Percentiles rank a stretch among this genome's conserved stretches.
These are phyloP conservation scores for Meloidogyne exigua DNA, from an alignment of 1,140 invertebrate species.

Conservation along the genomic window DNA sequence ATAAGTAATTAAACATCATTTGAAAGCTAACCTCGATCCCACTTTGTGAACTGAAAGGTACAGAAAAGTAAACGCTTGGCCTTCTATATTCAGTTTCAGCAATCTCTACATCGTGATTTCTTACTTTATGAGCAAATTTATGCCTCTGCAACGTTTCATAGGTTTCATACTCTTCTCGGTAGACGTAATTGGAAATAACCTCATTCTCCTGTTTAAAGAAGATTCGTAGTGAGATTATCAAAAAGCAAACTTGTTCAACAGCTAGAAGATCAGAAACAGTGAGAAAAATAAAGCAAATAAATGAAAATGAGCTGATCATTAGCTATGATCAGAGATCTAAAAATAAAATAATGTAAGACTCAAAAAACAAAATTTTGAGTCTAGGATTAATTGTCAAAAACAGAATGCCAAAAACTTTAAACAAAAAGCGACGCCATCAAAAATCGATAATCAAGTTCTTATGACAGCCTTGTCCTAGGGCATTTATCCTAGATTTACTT, in stretches of 20 bases:
- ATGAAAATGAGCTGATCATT: neutral
- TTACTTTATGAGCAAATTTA: neutral
- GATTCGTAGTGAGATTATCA: neutral
- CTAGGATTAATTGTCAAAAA: neutral
- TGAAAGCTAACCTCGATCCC: conserved; percentile 1
- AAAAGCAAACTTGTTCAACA: neutral
- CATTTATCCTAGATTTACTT: no score
- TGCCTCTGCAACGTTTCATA: neutral
- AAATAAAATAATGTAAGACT: neutral
- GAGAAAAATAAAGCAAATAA: neutral
- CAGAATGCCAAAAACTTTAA: conserved; percentile 4
- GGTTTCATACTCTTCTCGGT: conserved; percentile 23
- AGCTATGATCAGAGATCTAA: neutral
- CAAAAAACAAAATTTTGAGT: no score
- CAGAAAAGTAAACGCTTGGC: conserved; percentile 26
- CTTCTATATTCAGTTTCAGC: conserved; percentile 31
- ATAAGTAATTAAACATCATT: neutral
- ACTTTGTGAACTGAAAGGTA: conserved; percentile 23
- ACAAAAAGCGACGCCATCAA: neutral
- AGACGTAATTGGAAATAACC: neutral
- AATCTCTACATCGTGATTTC: conserved; percentile 13
- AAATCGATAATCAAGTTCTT: no score
- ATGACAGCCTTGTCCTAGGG: no score
- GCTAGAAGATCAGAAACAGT: neutral
- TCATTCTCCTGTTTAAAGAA: neutral